Evolutionary conservation across 1,140 invertebrate species (phyloP), one percentile per base, ranked within the genome.

Genomic region (Drosophila melanica): DNA sequence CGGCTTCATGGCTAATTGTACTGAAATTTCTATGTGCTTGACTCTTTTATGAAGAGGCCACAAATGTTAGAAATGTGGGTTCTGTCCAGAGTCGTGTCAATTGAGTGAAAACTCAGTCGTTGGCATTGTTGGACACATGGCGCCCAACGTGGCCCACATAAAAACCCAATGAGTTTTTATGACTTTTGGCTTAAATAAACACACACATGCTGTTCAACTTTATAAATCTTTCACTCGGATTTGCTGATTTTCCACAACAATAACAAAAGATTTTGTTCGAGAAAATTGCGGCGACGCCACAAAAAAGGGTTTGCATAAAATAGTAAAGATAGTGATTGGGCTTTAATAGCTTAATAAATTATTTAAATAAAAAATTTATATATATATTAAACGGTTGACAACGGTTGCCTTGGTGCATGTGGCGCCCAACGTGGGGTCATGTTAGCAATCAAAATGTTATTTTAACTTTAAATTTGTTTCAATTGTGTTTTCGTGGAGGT

Each of bases 1-100:
- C n/a, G 11, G 14, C 23, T 18, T 35, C 50, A 20, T 54, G 50
- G 55, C 62, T 72, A 72, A 72, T 72, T 72, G 62, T 53, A 37
- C 53, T 66, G 42, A 57, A 58, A 72, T 60, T 44, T 68, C 47
- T 53, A n/a, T 27, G 27, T 20, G 16, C 53, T 41, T 35, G 41
- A 57, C 37, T 42, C 57, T 47, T 53, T 51, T 53, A 14, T 60
- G 55, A 10, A 35, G 11, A 8, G 23, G 33, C 62, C 51, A 37
- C 60, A 71, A 42, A 57, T 51, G 44, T 30, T 58, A 6, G 12
- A 30, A 65, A 55, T 55, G 51, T 53, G 39, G 23, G n/a, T 35
- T 11, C 12, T 16, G 20, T 14, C 37, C 27, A 51, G 57, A 51
- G 65, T 23, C 65, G 11, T 51, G 66, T n/a, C 47, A 63, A 63